Evolutionary conservation across 2,888 invertebrate species (phyloP), one percentile per base, ranked within the genome.

Genomic region (Ischnus inquisitorius): DNA sequence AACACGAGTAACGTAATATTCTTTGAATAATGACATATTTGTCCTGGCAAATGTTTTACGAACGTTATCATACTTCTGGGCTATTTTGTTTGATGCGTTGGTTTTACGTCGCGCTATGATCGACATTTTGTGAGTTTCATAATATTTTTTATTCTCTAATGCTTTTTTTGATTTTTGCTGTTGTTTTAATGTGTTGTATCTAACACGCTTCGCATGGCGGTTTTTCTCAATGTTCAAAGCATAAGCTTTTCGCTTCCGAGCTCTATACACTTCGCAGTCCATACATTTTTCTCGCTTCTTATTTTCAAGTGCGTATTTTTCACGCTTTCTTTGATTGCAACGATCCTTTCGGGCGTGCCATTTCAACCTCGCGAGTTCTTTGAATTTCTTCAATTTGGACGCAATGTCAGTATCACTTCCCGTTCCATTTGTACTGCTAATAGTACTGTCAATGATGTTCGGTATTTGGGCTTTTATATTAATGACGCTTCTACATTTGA

Each of bases 101-200:
- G 6, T 3, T 67, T 67, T 67, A 4, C 19, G 67, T 25, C n/a
- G 46, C 12, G 46, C 67, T 46, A 10, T 14, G 19, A 48, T 46
- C 1, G 67, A 46, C 4, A 14, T 14, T 46, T 46, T 65, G 41
- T 51, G 19, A n/a, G 28, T 6, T 22, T 10, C n/a, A 12, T n/a
- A 68, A 48, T 68, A 68, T 68, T 48, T 46, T 28, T 68, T 48
- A 51, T 51, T 51, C 51, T 51, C 51, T 43, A 14, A 6, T 12
- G 60, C 34, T 8, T 22, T 60, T 28, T 28, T 25, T 19, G 25
- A 60, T 60, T 22, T 60, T 60, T n/a, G 51, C 5, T 51, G 5
- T 14, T 51, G 0, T n/a, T 51, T 51, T 14, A 14, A 51, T n/a
- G 5, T 12, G 5, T 51, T 10, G 5, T 51, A 16, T 51, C 5